A percentile compares a stretch with the other conserved stretches of the same genome.
These are phyloP conservation scores for Tanaodytes sp. DNA, from an alignment of 2,888 invertebrate genomes.

Conservation along the genomic window DNA sequence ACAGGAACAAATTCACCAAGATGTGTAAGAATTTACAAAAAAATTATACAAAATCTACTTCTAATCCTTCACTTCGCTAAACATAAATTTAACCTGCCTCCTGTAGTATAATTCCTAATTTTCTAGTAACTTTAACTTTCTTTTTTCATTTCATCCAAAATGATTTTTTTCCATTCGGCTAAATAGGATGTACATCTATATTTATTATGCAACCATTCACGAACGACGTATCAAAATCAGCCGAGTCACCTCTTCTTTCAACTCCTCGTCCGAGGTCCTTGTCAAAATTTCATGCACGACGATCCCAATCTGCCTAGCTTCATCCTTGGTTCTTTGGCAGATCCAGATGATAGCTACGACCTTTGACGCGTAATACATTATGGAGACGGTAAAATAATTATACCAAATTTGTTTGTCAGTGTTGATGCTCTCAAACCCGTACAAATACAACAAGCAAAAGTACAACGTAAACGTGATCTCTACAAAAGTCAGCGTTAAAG, in stretches of 20 bases:
- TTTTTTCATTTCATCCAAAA: too few species aligned
- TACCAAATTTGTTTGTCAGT: slow-evolving; percentile 61
- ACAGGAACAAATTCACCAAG: too few species aligned
- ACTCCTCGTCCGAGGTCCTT: slow-evolving; percentile 53
- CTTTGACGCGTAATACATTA: slow-evolving; percentile 60
- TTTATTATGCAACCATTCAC: too few species aligned
- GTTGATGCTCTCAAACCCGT: slow-evolving; percentile 47
- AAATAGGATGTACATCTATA: too few species aligned
- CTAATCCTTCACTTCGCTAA: too few species aligned
- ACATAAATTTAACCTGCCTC: too few species aligned
- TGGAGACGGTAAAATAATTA: slow-evolving; percentile 59
- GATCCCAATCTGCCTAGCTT: slow-evolving; percentile 58
- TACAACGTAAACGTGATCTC: slow-evolving; percentile 64
- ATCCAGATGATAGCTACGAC: slow-evolving; percentile 57
- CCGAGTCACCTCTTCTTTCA: slow-evolving; percentile 63
- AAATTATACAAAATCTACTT: too few species aligned
- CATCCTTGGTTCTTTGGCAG: slow-evolving; percentile 60
- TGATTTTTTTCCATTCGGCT: too few species aligned
- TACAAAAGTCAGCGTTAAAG: slow-evolving; percentile 60
- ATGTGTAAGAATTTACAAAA: too few species aligned
- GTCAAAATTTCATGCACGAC: slow-evolving; percentile 61
- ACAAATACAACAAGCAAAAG: slow-evolving; percentile 59
- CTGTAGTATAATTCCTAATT: too few species aligned
- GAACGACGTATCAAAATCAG: too few species aligned
- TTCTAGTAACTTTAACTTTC: too few species aligned